Evolutionary conservation across 2,888 invertebrate species (phyloP), one percentile per base, ranked within the genome.

Genomic region (Nineta flava): DNA sequence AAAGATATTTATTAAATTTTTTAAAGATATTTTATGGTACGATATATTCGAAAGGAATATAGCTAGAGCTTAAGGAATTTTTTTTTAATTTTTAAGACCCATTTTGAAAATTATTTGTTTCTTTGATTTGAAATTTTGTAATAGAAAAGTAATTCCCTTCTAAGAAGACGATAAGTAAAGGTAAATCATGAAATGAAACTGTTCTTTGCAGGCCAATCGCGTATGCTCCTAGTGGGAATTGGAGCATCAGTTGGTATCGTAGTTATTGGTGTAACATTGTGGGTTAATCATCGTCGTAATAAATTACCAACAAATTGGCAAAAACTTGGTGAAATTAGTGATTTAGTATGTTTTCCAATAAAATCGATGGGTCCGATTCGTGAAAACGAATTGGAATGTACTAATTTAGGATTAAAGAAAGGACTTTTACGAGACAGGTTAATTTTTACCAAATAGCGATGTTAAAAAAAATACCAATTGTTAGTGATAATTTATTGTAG

Each of bases 341-440:
- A 72, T 43, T 58, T 79, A 5, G 65, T 71, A 51, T 65, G 69
- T 6, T 79, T 73, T 56, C 79, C 79, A 1, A 67, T 79, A 12
- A 79, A 79, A 60, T 79, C 79, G 0, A 72, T 77, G 50, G 76
- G 71, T 0, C 62, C 71, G 0, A 58, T 77, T 21, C 58, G 69
- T 2, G 52, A 72, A 51, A 68, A 65, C 34, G 62, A 64, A n/a
- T 72, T 74, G 53, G 73, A 75, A 55, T 74, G 74, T 57, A 67
- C 72, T 1, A 55, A 60, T n/a, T 57, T 79, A 16, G 79, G 79
- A 0, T 58, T 76, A 19, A 70, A 66, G 56, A 65, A 68, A 47
- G 74, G 72, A 4, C 72, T 73, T 71, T 58, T 77, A 9, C 63
- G 75, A 34, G 79, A 79, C 58, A 69, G 74, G 74, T 69, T 12